Base-by-base conservation (phyloP, 2,888 invertebrate species). In the Lepidochrysops patricia region DNA sequence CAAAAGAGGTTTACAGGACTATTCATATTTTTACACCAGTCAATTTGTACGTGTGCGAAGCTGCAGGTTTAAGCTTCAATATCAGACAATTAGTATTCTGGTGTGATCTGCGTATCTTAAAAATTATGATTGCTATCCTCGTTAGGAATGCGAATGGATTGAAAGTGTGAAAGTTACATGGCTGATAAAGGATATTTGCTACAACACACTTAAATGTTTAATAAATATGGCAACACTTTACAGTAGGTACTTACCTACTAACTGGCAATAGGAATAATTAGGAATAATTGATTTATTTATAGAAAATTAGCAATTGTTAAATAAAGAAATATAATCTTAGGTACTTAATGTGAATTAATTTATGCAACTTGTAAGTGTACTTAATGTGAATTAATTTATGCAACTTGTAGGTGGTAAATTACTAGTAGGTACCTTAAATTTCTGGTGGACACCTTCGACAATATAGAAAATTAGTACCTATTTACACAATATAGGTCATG, bases 401-500 rank as follows among this genome's bases (percentile, higher is more conserved):
- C 43, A 19, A 43, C 6, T 43, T 43, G 37, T 7, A 7, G 15
- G 19, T 43, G 43, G 6, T 5, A 1, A n/a, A 2, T 9, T 5
- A 29, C 29, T 7, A 29, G 7, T n/a, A n/a, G n/a, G n/a, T 19
- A 43, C 19, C 9, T 12, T 12, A n/a, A 15, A 43, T 12, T 43
- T 9, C 9, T 23, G 19, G 3, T 9, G 9, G 12, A 43, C 19
- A 32, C 13, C 29, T 4, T 13, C 13, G 19, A 54, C 29, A 12
- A 29, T 19, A 54, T 54, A 19, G 9, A 7, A 7, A 54, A 12
- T 54, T 12, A 15, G 7, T 19, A 32, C 29, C 29, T 54, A 29
- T 54, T 54, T 54, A 54, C 12, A 54, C 27, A 32, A 54, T 32
- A 54, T 54, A 54, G 54, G 54, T 54, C 54, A 54, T 54, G 32